Evolutionary conservation across 2,797 vertebrate species (phyloP), one percentile per base, ranked within the genome.

Genomic region (Leptodactylus fallax): DNA sequence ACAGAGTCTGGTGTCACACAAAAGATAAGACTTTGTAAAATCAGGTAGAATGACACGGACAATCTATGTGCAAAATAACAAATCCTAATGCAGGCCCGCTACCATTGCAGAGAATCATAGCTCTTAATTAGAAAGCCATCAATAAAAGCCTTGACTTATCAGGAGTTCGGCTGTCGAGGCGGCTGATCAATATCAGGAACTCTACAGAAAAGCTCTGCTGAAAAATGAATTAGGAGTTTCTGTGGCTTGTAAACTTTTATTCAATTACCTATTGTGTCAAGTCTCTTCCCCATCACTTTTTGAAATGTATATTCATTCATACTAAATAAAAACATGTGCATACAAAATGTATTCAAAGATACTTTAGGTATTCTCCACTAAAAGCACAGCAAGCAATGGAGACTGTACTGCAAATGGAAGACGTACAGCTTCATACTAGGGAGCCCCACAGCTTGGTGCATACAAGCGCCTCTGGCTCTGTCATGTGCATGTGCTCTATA

Each of bases 21-120:
- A 12, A 91, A 90, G 45, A 90, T 83, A 87, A 21, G 88, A 3
- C 90, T 89, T 91, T 79, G 89, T 87, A 85, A 90, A 91, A 85
- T 58, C 87, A 14, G 58, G 90, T 76, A 78, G 0, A 0, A n/a
- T 69, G 71, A 90, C 51, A 63, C 85, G 78, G 56, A 74, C 0
- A 60, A 85, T 79, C 25, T 81, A 71, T 85, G 87, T 84, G 86
- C 91, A 83, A 85, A 10, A 79, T 58, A 71, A 87, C 83, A 92
- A 91, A 89, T 13, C 78, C 77, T 0, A 0, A 60, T 90, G 79
- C 85, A 90, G 76, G 78, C 90, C 77, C 12, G 27, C 90, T 58
- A 84, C 90, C 71, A 91, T 23, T 81, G 78, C 86, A 78, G 90
- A 61, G 74, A 90, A 81, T 17, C 60, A 4, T 5, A 27, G 74